Evolutionary conservation across 2,113 vertebrate genomes (phyloP), one percentile per base, ranked within the genome.

Genomic region (Blennius ocellaris): DNA sequence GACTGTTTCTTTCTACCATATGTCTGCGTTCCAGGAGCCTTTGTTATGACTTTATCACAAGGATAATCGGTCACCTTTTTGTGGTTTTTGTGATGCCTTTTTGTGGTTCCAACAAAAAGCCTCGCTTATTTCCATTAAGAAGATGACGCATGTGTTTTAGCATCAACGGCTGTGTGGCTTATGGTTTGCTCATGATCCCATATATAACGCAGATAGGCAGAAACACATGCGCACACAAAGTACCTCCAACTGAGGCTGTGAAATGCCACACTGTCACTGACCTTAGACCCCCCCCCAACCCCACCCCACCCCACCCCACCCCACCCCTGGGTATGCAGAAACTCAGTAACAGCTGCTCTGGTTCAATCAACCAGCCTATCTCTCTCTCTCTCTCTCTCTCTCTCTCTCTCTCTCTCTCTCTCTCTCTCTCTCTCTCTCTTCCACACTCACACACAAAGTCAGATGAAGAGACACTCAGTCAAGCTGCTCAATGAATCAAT

Each of bases 301-400:
- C n/a, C n/a, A n/a, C n/a, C n/a, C n/a, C n/a, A n/a, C n/a, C n/a
- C n/a, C n/a, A n/a, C 57, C 50, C 36, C n/a, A 0, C n/a, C n/a
- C 4, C 21, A 30, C 21, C 21, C 2, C 21, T 2, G 14, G 60
- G 78, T 80, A 72, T 82, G 66, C 72, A 84, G 67, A 83, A 74
- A 65, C 73, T 79, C 71, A 55, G 15, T 16, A 83, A 79, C 91
- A 92, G 86, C 89, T 90, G 89, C 78, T 88, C 63, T 44, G 57
- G 38, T 60, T 66, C 63, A 80, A 40, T 67, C 21, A 61, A 67
- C 21, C 21, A 11, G 48, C 53, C 53, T 61, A 40, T 53, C 15
- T 12, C 59, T 63, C 43, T 59, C 36, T 52, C n/a, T 68, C 68
- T 54, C 63, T 52, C 47, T 62, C 53, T 30, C 21, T 30, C 21